Percentiles rank a stretch among this genome's conserved stretches.
Evolutionary conservation across 2,888 invertebrate genomes (phyloP).

Genomic region (Lymantria dispar): DNA sequence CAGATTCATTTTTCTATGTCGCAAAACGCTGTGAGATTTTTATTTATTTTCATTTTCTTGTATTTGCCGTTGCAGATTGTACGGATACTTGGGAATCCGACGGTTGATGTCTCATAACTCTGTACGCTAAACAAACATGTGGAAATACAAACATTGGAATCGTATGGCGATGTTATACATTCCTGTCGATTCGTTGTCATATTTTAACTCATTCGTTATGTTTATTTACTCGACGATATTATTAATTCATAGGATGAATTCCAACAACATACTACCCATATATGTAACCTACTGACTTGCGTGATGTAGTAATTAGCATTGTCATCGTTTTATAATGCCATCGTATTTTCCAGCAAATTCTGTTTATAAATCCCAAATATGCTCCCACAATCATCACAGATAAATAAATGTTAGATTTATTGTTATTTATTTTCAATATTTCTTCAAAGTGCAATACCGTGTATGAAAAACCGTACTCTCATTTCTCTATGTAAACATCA

Average conservation of each 20-base stretch:
- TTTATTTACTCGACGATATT: conserved; percentile 22
- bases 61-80: conserved; percentile 45
- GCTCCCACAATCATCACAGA: too few relatives aligned
- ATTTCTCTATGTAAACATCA: conserved; percentile 40
- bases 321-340: too few relatives aligned
- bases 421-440: too few relatives aligned
- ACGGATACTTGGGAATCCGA: conserved; percentile 37
- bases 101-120: conserved; percentile 50
- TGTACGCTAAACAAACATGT: conserved; percentile 64
- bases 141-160: conserved; percentile 63
- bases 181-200: conserved; percentile 52
- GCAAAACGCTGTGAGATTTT: conserved; percentile 47
- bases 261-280: conserved; percentile 5
- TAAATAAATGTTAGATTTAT: too few relatives aligned
- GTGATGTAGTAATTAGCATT: neutral
- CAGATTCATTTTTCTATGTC: conserved; percentile 60
- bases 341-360: too few relatives aligned
- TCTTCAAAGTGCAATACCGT: too few relatives aligned
- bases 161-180: conserved; percentile 60
- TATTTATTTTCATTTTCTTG: conserved; percentile 56
- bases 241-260: conserved; percentile 11
- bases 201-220: conserved; percentile 27
- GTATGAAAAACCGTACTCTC: conserved; percentile 12
- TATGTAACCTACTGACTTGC: neutral
- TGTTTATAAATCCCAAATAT: too few relatives aligned